phyloP scores from a whole-genome alignment of 2,888 invertebrate genomes.

The Alcis repandata region DNA sequence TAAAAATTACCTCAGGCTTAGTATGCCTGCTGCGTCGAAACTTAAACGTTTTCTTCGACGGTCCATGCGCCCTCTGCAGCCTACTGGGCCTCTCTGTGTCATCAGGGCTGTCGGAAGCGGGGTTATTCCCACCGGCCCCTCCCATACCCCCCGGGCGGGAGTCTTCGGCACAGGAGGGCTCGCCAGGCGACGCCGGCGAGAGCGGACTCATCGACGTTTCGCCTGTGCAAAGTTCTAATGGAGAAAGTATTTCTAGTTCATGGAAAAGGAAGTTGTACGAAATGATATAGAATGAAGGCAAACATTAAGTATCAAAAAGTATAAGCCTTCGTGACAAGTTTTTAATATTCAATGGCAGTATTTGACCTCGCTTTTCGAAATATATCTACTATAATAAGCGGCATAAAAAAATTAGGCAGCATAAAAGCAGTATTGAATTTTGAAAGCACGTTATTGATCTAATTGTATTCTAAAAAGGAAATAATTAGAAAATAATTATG shows the following conservation, averaged over 20 bases:
- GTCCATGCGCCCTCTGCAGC: conserved; percentile 96
- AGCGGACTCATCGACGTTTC: conserved; percentile 92
- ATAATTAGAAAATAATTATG: too few species aligned
- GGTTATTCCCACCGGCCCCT: conserved; percentile 50
- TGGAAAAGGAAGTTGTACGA: conserved; percentile 19
- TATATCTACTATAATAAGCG: too few species aligned
- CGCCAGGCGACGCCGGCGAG: conserved; percentile 88
- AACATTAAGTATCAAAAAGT: too few species aligned
- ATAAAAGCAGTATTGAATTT: too few species aligned
- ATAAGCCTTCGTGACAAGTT: too few species aligned
- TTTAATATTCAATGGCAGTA: too few species aligned
- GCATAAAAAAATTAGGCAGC: too few species aligned
- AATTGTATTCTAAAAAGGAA: too few species aligned
- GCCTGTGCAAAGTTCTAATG: conserved; percentile 75
- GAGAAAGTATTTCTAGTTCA: conserved; percentile 32
- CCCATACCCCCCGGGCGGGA: conserved; percentile 19
- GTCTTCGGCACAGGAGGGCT: conserved; percentile 76
- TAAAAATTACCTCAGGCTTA: conserved; percentile 88
- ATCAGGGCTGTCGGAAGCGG: conserved; percentile 52
- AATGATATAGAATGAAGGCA: too few species aligned
- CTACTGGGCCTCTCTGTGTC: conserved; percentile 86
- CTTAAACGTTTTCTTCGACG: conserved; percentile 97
- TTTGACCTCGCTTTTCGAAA: too few species aligned
- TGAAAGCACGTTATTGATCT: too few species aligned
- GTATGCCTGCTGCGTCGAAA: conserved; percentile 91